These are phyloP conservation scores for Neodiprion virginianus DNA, from an alignment of 1,140 invertebrate species.

Conservation along the genomic window DNA sequence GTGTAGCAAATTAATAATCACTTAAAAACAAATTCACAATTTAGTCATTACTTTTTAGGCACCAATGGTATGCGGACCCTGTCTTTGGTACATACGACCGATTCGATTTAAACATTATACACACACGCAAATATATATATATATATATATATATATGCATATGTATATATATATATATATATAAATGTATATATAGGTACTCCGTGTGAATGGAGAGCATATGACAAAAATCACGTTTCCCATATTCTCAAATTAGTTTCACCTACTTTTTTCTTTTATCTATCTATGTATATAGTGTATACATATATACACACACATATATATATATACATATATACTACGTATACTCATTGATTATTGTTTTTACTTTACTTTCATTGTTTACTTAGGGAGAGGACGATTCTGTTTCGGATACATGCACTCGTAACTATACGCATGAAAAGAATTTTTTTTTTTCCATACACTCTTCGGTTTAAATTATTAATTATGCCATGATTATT, in stretches of 20 bases:
- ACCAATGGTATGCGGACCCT: constrained; percentile 64
- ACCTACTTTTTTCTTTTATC: too few relatives aligned
- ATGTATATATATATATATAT: background rate
- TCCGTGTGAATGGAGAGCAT: background rate
- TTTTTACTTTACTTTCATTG: too few relatives aligned
- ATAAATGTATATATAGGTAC: too few relatives aligned
- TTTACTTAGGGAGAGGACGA: too few relatives aligned
- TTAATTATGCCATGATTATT: constrained; percentile 24
- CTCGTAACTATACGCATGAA: too few relatives aligned
- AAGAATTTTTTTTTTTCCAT: constrained; percentile 28
- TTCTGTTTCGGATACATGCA: too few relatives aligned
- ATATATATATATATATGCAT: background rate
- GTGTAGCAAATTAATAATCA: constrained; percentile 56
- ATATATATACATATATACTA: too few relatives aligned
- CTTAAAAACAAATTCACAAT: constrained; percentile 56
- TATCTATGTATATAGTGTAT: too few relatives aligned
- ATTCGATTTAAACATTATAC: constrained; percentile 40
- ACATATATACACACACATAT: too few relatives aligned
- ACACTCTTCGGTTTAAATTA: constrained; percentile 28
- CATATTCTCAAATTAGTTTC: too few relatives aligned
- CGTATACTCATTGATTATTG: too few relatives aligned
- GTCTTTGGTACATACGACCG: constrained; percentile 64
- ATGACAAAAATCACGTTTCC: background rate
- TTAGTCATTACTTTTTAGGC: constrained; percentile 56
- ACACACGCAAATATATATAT: background rate